Conservation (phyloP, 1,140 invertebrate species). For the Cyclargus thomasi region DNA sequence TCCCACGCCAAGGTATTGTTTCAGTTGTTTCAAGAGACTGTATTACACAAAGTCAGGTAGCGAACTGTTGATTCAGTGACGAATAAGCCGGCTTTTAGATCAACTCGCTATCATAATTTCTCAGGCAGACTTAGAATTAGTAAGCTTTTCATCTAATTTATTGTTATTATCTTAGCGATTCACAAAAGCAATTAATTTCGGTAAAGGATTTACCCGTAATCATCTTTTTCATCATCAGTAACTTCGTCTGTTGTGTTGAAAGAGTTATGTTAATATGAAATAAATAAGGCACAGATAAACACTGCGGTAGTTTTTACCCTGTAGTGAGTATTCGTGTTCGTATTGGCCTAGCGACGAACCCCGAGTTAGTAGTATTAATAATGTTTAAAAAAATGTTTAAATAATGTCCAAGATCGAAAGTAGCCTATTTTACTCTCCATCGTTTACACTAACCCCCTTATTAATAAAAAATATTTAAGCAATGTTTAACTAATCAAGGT, state of each 20-base stretch:
- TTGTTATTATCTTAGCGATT: conserved; percentile 1
- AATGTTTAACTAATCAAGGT: too few species aligned
- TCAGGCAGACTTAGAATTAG: neutral
- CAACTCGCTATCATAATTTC: conserved; percentile 7
- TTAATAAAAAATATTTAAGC: too few species aligned
- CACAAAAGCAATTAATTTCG: conserved; percentile 7
- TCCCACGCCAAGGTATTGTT: too few species aligned
- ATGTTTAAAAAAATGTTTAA: too few species aligned
- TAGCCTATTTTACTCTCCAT: too few species aligned
- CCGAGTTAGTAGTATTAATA: too few species aligned
- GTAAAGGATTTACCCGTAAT: neutral
- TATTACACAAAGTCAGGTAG: neutral
- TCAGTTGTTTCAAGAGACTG: neutral
- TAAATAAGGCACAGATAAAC: too few species aligned
- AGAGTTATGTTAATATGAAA: neutral
- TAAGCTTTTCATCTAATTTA: conserved; percentile 9
- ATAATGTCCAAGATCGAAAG: too few species aligned
- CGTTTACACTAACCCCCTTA: too few species aligned
- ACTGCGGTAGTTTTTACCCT: too few species aligned
- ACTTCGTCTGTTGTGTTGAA: neutral
- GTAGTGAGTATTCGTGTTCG: too few species aligned
- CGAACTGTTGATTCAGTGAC: conserved; percentile 4
- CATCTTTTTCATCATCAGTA: neutral
- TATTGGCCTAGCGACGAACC: too few species aligned
- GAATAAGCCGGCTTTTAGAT: neutral